These are phyloP conservation scores for Microcebus griseorufus DNA, from an alignment of 2,113 vertebrate genomes.

Conservation along the genomic window DNA sequence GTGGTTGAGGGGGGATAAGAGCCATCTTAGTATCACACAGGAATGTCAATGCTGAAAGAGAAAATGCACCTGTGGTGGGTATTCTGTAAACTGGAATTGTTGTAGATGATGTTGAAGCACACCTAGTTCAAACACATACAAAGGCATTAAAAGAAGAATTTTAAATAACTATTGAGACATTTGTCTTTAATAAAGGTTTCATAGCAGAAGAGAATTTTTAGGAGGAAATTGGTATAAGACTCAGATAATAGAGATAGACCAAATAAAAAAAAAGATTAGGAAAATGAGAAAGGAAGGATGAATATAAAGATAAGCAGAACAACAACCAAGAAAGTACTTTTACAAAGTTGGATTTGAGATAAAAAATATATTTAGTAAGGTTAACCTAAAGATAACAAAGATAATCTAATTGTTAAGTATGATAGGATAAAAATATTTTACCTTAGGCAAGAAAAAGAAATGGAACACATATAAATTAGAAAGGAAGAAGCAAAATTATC, in stretches of 20 bases:
- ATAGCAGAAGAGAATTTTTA: not conserved
- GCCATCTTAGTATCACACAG: not conserved
- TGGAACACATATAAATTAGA: not conserved
- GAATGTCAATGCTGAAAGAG: not conserved
- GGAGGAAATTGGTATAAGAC: not conserved
- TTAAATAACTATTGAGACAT: not conserved
- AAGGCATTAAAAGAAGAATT: not conserved
- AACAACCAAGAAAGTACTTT: not conserved
- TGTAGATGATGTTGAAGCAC: not conserved
- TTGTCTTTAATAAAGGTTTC: not conserved
- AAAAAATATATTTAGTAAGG: not conserved
- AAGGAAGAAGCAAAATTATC: not conserved
- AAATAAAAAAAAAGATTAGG: not conserved
- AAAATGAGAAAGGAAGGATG: not conserved
- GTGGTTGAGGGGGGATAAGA: not conserved
- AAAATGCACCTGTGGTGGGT: not conserved
- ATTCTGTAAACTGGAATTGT: not conserved
- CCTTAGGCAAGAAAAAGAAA: not conserved
- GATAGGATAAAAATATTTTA: slow-evolving; percentile 1
- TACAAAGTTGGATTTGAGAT: not conserved
- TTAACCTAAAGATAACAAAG: not conserved
- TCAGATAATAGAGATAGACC: not conserved
- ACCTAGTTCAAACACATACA: not conserved
- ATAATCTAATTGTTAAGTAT: not conserved
- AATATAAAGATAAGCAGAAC: not conserved